These are phyloP conservation scores for Nomada fucata DNA, from an alignment of 2,888 invertebrate species.

Conservation along the genomic window DNA sequence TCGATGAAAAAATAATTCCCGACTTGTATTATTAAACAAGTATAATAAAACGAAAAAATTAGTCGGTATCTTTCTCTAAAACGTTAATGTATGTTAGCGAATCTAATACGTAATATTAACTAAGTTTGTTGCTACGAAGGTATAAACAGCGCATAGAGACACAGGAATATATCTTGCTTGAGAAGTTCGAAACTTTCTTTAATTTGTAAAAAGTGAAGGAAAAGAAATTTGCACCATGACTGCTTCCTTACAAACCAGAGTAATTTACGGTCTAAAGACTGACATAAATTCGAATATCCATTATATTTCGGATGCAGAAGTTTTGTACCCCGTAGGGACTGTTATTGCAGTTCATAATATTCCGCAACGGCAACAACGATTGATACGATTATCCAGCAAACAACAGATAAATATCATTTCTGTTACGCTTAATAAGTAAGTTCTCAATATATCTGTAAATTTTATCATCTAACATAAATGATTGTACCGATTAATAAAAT, in stretches of 20 bases:
- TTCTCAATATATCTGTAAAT: slow-evolving; percentile 15
- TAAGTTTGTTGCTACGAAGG: slow-evolving; percentile 42
- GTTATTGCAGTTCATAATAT: slow-evolving; percentile 91
- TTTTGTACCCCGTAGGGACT: slow-evolving; percentile 92
- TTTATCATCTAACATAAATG: not conserved
- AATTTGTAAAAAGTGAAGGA: not conserved
- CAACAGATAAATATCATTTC: slow-evolving; percentile 88
- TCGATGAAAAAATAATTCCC: not conserved
- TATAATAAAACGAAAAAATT: no score
- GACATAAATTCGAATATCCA: slow-evolving; percentile 89
- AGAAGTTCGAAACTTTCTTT: not conserved
- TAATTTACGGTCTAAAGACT: slow-evolving; percentile 88
- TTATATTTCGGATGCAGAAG: slow-evolving; percentile 90
- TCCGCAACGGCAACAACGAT: slow-evolving; percentile 89
- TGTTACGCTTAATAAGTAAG: slow-evolving; percentile 89
- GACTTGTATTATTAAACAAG: no score
- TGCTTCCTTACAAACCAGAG: slow-evolving; percentile 86
- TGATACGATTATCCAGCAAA: slow-evolving; percentile 89
- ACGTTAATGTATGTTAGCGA: no score
- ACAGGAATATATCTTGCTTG: no score
- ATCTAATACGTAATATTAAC: not conserved
- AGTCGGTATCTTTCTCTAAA: no score
- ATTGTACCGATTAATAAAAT: not conserved
- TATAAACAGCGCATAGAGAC: slow-evolving; percentile 30
- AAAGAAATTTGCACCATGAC: slow-evolving; percentile 69